These are phyloP conservation scores for Tachuris rubrigastra DNA, from an alignment of 2,113 vertebrate genomes.

Conservation along the genomic window DNA sequence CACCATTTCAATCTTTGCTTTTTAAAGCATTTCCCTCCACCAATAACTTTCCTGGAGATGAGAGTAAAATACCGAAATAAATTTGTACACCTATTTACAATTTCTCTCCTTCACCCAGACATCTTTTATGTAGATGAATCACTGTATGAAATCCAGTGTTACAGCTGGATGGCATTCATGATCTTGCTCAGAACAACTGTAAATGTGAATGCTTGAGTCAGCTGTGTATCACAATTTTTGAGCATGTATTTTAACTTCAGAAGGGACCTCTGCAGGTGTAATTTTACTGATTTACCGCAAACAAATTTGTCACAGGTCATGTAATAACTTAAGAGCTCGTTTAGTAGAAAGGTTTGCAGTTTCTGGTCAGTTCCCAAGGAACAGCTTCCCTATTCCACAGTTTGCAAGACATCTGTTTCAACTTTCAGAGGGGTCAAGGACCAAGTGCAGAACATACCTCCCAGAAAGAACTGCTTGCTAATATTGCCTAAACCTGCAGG, in stretches of 20 bases:
- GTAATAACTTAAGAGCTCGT: neutral
- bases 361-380: neutral
- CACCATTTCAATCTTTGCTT: neutral
- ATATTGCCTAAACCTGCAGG: neutral
- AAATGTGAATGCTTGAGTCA: neutral
- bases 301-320: neutral
- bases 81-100: neutral
- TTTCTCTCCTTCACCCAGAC: neutral
- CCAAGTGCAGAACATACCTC: neutral
- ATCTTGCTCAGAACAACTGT: neutral
- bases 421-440: slow-evolving; percentile 16
- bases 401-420: slow-evolving; percentile 8
- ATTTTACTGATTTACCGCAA: neutral
- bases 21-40: neutral
- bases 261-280: neutral
- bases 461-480: neutral
- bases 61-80: neutral
- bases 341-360: neutral
- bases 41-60: neutral
- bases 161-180: neutral
- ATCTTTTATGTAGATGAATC: neutral
- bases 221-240: neutral
- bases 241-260: neutral
- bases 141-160: neutral
- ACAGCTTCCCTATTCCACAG: neutral